A percentile compares a stretch with the other conserved stretches of the same genome.
Evolutionary conservation across 2,113 vertebrate genomes (phyloP).

Genomic region (Panurus biarmicus): DNA sequence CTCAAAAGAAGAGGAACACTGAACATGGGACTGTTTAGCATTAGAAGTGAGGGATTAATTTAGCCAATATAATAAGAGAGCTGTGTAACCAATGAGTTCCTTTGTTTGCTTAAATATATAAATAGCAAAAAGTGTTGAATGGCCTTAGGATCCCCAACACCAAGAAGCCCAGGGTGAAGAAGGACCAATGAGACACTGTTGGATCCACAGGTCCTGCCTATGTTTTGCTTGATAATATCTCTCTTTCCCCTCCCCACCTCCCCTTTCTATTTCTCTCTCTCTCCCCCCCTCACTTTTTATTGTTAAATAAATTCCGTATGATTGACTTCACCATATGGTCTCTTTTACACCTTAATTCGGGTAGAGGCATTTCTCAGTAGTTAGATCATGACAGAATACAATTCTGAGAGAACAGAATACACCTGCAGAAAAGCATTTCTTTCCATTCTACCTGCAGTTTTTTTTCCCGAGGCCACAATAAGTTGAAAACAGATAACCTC

Average conservation of each 20-base stretch:
- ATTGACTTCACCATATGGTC: not conserved
- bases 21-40: not conserved
- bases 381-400: not conserved
- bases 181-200: not conserved
- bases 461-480: not conserved
- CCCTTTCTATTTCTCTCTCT: not conserved
- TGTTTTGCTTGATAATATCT: not conserved
- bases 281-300: not conserved
- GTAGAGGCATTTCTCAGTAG: not conserved
- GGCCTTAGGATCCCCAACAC: not conserved
- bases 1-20: not conserved
- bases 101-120: not conserved
- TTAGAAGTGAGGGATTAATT: not conserved
- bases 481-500: not conserved
- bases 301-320: not conserved
- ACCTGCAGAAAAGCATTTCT: not conserved
- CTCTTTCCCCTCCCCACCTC: fast-evolving
- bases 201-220: not conserved
- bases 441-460: not conserved
- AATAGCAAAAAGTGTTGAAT: not conserved
- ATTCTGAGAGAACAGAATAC: not conserved
- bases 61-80: not conserved
- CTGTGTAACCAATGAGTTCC: not conserved
- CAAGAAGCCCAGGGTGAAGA: not conserved
- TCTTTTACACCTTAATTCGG: not conserved